phyloP scores from a whole-genome alignment of 1,140 invertebrate species.

The Neodiprion lecontei region DNA sequence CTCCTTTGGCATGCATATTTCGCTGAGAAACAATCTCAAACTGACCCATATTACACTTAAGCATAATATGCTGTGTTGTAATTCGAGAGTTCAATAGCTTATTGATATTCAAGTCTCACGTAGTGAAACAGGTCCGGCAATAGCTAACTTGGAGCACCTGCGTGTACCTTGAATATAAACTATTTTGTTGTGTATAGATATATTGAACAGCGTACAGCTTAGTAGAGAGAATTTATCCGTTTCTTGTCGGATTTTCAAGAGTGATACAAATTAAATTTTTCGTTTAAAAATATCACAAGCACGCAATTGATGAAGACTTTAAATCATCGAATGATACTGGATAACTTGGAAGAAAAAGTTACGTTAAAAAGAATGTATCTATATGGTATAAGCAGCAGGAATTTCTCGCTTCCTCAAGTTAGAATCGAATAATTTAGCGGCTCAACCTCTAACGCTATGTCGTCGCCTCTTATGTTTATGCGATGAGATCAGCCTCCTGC shows the following conservation, averaged over 20 bases:
- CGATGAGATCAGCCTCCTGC: conserved; percentile 41
- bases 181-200: background rate
- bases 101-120: conserved; percentile 44
- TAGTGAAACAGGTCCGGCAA: background rate
- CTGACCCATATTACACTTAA: conserved; percentile 40
- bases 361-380: too few relatives aligned
- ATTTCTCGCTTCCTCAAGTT: background rate
- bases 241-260: too few relatives aligned
- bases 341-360: too few relatives aligned
- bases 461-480: conserved; percentile 30
- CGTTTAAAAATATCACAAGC: too few relatives aligned
- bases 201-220: background rate
- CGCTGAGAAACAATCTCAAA: background rate
- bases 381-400: background rate
- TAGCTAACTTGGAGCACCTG: conserved; percentile 1
- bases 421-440: background rate
- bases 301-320: too few relatives aligned
- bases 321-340: too few relatives aligned
- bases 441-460: background rate
- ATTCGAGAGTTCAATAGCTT: conserved; percentile 40
- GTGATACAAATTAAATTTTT: too few relatives aligned
- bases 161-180: background rate
- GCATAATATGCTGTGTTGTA: conserved; percentile 37
- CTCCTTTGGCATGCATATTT: background rate
- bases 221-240: too few relatives aligned